Evolutionary conservation across 2,888 invertebrate species (phyloP), one percentile per base, ranked within the genome.

Genomic region (Melanophora roralis): DNA sequence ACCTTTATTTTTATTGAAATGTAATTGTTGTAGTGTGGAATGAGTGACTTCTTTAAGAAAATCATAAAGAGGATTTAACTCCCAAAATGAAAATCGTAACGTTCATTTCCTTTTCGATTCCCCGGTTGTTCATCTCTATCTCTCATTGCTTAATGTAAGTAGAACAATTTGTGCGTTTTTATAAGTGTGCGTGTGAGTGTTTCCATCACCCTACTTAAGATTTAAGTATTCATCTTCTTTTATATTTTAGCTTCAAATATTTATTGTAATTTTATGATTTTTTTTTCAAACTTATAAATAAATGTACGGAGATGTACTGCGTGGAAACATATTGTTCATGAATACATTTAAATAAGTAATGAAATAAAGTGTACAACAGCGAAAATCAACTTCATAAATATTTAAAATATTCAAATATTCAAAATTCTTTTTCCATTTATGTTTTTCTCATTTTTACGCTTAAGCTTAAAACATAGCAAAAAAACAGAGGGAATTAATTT

Each of bases 321-420:
- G 53, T 68, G 71, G 57, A 55, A 76, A 72, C 71, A 72, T 80
- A 80, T 79, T 80, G 79, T 80, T 75, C 51, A 62, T 75, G 79
- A 72, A 75, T 80, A 75, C 62, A 80, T 75, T 75, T 80, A 57
- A 76, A 80, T 80, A 80, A 76, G 64, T 80, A 80, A 80, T 80
- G 62, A 72, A 68, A 40, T 40, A 23, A 55, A 51, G 43, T 51
- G 16, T 45, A 45, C 23, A 65, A 32, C 43, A 43, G 14, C 21
- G 47, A 45, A 9, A 62, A 57, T 34, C 19, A 72, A 68, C 72
- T 67, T 68, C 62, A 80, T 80, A 75, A 76, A 80, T 80, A 76
- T 76, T 80, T 80, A 49, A 76, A 76, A 74, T 74, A 68, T 72
- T 80, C 67, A 72, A 72, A 80, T 75, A 79, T 79, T 75, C 38